Evolutionary conservation across 2,113 vertebrate species (phyloP).

Genomic region (Nycticryphes semicollaris): DNA sequence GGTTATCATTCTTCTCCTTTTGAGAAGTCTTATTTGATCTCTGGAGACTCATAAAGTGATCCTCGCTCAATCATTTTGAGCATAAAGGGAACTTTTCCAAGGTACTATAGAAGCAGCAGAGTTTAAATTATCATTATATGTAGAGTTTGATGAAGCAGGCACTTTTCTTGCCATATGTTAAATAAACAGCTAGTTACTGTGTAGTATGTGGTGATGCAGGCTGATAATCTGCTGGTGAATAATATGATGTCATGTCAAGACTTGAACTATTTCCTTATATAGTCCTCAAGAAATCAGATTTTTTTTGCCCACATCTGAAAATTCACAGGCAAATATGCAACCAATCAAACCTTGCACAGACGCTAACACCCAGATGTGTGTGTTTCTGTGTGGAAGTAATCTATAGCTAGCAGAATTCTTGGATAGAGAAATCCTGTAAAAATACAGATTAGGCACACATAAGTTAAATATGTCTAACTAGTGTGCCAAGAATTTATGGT

Average conservation of each 20-base stretch:
- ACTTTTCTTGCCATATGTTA: background rate
- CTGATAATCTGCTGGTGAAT: background rate
- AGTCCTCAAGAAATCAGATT: slow-evolving; percentile 1
- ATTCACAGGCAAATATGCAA: slow-evolving; percentile 30
- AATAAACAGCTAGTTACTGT: slow-evolving; percentile 12
- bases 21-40: slow-evolving; percentile 19
- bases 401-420: slow-evolving; percentile 23
- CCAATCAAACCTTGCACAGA: background rate
- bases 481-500: background rate
- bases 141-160: background rate
- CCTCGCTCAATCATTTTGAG: background rate
- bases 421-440: slow-evolving; percentile 39
- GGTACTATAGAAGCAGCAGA: background rate
- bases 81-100: background rate
- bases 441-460: slow-evolving; percentile 36
- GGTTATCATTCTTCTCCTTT: background rate
- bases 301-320: background rate
- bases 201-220: background rate
- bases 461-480: slow-evolving; percentile 22
- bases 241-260: background rate
- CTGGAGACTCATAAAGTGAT: background rate
- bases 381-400: slow-evolving; percentile 31
- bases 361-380: slow-evolving; percentile 40
- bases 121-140: background rate
- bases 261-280: background rate